These are phyloP conservation scores for Crenuchus spilurus DNA, from an alignment of 2,797 vertebrate species.

Conservation along the genomic window DNA sequence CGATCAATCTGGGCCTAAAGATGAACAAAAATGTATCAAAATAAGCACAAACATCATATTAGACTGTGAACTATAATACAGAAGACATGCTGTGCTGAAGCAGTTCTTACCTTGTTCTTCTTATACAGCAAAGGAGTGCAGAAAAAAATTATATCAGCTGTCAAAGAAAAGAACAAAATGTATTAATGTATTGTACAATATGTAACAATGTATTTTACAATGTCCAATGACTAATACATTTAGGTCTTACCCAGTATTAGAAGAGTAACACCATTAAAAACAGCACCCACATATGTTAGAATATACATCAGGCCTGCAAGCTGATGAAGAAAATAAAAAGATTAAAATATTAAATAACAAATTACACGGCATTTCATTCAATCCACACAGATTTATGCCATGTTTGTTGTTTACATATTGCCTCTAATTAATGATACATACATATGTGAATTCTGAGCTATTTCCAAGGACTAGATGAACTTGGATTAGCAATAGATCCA, in stretches of 20 bases:
- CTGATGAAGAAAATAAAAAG: no score
- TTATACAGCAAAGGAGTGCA: slow-evolving; percentile 75
- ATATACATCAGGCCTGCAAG: slow-evolving; percentile 91
- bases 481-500: no score
- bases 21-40: not conserved
- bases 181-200: no score
- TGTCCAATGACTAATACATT: no score
- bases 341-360: no score
- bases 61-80: not conserved
- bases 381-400: no score
- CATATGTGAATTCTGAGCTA: not conserved
- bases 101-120: slow-evolving; percentile 87
- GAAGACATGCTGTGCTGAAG: not conserved
- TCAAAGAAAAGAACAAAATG: not conserved
- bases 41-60: not conserved
- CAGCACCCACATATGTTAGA: slow-evolving; percentile 88
- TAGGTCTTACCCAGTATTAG: slow-evolving; percentile 90
- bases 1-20: slow-evolving; percentile 88
- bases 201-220: no score
- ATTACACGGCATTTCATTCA: no score
- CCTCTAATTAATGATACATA: not conserved
- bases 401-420: not conserved
- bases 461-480: no score
- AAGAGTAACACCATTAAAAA: slow-evolving; percentile 92
- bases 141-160: not conserved